These are phyloP conservation scores for Holothuria glaberrima DNA, from an alignment of 35 echinoderm and acorn worm species.

Conservation along the genomic window DNA sequence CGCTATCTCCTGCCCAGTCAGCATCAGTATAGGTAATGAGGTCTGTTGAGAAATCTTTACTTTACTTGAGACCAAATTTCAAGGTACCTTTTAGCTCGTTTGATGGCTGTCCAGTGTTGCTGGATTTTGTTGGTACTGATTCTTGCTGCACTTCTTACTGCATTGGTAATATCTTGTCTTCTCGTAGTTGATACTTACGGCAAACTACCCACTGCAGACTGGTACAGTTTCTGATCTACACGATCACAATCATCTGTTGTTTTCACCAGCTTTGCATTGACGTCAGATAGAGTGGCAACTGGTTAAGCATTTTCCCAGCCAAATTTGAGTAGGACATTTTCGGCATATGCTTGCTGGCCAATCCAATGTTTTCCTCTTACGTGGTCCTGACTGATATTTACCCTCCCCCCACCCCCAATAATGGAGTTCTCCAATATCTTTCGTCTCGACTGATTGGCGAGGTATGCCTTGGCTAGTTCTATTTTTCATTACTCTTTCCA, in stretches of 20 bases:
- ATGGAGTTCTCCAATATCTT: neutral
- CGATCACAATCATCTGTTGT: neutral
- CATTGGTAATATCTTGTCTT: neutral
- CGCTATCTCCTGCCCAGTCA: conserved; percentile 9
- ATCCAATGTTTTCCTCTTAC: conserved; percentile 3
- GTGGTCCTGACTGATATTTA: neutral
- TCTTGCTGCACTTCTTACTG: neutral
- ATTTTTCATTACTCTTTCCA: conserved; percentile 3
- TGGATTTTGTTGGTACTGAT: neutral
- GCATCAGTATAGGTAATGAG: neutral
- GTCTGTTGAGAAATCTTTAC: neutral
- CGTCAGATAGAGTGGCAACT: neutral
- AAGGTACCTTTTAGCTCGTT: neutral
- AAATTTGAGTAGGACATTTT: conserved; percentile 16
- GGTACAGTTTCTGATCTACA: neutral
- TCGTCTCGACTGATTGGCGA: neutral
- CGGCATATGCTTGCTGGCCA: neutral
- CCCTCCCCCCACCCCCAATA: conserved; percentile 15
- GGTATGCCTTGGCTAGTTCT: neutral
- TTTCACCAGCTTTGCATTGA: neutral
- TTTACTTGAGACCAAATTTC: neutral
- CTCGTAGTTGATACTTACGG: neutral
- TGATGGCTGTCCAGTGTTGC: neutral
- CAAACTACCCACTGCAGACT: conserved; percentile 28
- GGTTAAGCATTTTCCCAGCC: neutral